Base-by-base conservation (phyloP, 2,113 vertebrate species). In the Ranitomeya imitator region DNA sequence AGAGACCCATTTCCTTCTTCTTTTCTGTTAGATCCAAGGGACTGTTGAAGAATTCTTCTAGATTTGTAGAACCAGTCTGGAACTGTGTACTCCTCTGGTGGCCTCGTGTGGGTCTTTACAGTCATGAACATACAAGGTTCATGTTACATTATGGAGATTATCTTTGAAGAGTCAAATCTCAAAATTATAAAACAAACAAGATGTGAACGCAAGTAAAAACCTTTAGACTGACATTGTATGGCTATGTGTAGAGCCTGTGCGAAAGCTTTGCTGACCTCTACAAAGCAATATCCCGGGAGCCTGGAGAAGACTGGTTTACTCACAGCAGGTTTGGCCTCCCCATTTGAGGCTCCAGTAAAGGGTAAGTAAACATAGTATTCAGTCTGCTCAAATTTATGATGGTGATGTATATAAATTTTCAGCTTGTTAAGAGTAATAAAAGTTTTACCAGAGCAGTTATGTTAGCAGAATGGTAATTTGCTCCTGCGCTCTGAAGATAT, bases 341-440 rank as follows among this genome's bases (percentile, higher is more conserved):
- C 15, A 85, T 51, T 73, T 89, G 87, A 82, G 87, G 82, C 73
- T 31, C 87, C 52, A 16, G 23, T 69, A 89, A 80, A 89, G 81
- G 87, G 73, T 89, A 89, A 85, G 81, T 52, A 85, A 84, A 89
- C 73, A 89, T 55, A 79, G 87, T 83, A 12, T 65, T 23, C 81
- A 83, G 71, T 85, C 87, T 89, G 61, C 81, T 59, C 26, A 55
- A 59, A 89, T 89, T 89, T 89, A 89, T 85, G 81, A 85, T 60
- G 81, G 81, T 85, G 60, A 89, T 84, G 82, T 89, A 85, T 89
- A 85, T 89, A 89, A 51, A 89, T 89, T 78, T 85, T 89, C 87
- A 85, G 81, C 87, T 89, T 85, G 87, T 89, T 89, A 85, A 85
- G 57, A 73, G 87, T 79, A 45, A 89, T 85, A 89, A 89, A 85